phyloP scores from a whole-genome alignment of 2,797 vertebrate species.

The Amazona ochrocephala region DNA sequence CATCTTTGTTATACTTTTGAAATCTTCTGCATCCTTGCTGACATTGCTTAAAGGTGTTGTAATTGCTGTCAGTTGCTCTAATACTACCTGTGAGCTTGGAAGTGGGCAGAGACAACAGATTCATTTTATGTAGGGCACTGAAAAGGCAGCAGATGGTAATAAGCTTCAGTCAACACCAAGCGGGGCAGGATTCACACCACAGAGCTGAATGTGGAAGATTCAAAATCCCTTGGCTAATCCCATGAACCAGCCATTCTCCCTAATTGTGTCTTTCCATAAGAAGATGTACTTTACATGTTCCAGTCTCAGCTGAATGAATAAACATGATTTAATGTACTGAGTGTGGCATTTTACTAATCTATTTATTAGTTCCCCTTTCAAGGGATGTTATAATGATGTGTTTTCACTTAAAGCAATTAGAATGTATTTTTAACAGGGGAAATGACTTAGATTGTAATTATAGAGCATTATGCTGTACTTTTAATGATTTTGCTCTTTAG shows the following conservation, averaged over 20 bases:
- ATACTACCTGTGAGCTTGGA: background rate
- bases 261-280: constrained; percentile 55
- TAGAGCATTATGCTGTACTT: constrained; percentile 38
- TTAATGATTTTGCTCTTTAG: constrained; percentile 52
- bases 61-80: background rate
- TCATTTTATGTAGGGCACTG: constrained; percentile 55
- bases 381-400: constrained; percentile 63
- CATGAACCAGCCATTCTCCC: constrained; percentile 24
- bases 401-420: constrained; percentile 73
- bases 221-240: constrained; percentile 56
- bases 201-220: constrained; percentile 47
- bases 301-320: constrained; percentile 58
- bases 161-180: constrained; percentile 45
- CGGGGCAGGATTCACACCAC: constrained; percentile 22
- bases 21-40: background rate
- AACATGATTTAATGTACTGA: constrained; percentile 61
- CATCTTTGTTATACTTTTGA: background rate
- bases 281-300: constrained; percentile 26
- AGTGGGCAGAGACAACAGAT: background rate
- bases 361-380: constrained; percentile 64
- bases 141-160: constrained; percentile 49
- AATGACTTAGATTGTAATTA: constrained; percentile 52
- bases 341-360: constrained; percentile 63
- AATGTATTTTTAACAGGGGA: constrained; percentile 66
- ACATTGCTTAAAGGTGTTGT: constrained; percentile 9